A percentile compares a stretch with the other conserved stretches of the same genome.
Conservation (phyloP, 2,888 invertebrate species). For the Erebia epiphron region DNA sequence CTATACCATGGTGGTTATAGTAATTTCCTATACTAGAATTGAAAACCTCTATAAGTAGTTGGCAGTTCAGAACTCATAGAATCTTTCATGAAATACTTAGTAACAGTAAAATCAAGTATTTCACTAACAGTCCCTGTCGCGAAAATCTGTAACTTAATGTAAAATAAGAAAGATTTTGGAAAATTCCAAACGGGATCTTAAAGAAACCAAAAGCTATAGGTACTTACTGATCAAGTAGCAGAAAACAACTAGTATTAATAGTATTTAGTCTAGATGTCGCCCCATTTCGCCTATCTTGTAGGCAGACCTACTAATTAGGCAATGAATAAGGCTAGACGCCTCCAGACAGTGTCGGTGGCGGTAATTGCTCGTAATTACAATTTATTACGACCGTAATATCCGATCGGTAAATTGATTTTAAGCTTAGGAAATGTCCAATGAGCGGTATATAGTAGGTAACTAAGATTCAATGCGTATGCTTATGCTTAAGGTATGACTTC, state of each 20-base stretch:
- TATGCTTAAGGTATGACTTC: background rate
- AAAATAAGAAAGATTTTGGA: no score
- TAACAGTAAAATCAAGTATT: no score
- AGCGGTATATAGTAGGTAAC: background rate
- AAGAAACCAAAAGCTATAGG: no score
- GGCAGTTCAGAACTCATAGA: no score
- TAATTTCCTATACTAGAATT: no score
- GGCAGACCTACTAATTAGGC: slow-evolving; percentile 47
- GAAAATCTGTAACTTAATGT: no score
- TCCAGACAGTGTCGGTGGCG: slow-evolving; percentile 47
- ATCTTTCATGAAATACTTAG: no score
- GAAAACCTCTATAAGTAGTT: no score
- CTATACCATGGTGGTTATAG: no score
- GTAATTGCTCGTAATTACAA: slow-evolving; percentile 49
- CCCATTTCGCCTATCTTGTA: slow-evolving; percentile 33
- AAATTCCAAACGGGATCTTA: no score
- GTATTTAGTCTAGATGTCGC: slow-evolving; percentile 15
- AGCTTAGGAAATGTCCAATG: background rate
- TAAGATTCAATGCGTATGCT: background rate
- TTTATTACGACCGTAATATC: slow-evolving; percentile 50
- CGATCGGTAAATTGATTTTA: slow-evolving; percentile 28
- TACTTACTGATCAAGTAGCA: no score
- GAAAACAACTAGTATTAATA: background rate
- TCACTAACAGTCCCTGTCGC: no score
- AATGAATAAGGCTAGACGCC: slow-evolving; percentile 52